Conservation (phyloP, 2,797 vertebrate species). For the Chiropotes sagulatus region DNA sequence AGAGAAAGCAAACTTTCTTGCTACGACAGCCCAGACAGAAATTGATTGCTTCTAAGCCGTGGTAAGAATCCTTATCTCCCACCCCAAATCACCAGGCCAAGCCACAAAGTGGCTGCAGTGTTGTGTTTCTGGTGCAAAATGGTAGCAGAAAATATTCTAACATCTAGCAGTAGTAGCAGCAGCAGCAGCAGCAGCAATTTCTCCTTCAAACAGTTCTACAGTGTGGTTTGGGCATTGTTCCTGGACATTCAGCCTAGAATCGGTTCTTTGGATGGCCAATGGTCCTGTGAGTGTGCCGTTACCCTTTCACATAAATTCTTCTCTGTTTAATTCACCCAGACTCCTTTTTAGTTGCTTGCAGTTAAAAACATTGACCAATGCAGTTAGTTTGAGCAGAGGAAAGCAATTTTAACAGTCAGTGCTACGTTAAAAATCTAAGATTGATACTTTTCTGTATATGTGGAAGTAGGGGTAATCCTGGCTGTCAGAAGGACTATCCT, state of each 20-base stretch:
- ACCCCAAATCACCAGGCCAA: not conserved
- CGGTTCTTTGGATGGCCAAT: not conserved
- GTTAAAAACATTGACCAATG: not conserved
- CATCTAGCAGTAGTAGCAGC: not conserved
- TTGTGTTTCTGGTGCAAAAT: not conserved
- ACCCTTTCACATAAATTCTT: not conserved
- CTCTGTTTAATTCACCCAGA: not conserved
- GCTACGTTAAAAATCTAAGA: not conserved
- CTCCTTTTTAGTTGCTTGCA: not conserved
- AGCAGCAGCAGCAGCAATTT: not conserved
- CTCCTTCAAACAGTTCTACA: not conserved
- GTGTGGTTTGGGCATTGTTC: not conserved
- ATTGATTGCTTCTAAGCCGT: not conserved
- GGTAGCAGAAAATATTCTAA: not conserved
- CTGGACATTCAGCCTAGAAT: not conserved
- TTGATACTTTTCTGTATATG: not conserved
- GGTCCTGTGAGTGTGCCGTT: not conserved
- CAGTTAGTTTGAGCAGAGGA: slow-evolving; percentile 17
- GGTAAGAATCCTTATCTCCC: not conserved
- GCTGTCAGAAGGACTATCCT: not conserved
- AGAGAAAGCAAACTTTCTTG: not conserved
- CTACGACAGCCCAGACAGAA: not conserved
- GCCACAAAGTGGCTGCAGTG: not conserved
- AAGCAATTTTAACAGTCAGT: not conserved
- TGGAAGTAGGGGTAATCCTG: not conserved